These are phyloP conservation scores for Phyllotreta striolata DNA, from an alignment of 2,888 invertebrate species.

Conservation along the genomic window DNA sequence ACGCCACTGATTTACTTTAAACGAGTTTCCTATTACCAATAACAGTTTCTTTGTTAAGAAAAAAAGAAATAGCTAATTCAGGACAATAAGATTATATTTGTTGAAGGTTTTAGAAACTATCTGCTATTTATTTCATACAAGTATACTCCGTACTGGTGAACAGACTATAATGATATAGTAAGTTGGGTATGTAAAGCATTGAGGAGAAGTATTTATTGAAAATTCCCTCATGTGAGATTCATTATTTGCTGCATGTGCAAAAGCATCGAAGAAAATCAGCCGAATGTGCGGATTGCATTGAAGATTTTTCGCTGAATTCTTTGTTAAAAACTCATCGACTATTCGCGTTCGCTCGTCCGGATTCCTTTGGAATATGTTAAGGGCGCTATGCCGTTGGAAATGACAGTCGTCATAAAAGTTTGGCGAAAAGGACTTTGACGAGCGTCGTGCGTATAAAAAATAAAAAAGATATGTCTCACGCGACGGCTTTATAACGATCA, in stretches of 20 bases:
- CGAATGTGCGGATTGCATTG: neutral
- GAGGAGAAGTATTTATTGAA: no score
- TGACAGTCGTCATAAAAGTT: conserved; percentile 3
- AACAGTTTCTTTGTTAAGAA: neutral
- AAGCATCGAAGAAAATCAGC: neutral
- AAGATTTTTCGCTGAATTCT: conserved; percentile 1
- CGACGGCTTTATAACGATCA: conserved; percentile 10
- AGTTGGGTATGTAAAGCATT: no score
- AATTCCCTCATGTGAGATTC: neutral
- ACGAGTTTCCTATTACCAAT: conserved; percentile 9
- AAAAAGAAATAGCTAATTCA: no score
- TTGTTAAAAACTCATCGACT: neutral
- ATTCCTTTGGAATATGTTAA: neutral
- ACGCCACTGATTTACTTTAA: conserved; percentile 1
- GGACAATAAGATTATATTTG: no score
- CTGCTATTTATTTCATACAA: no score
- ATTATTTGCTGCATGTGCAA: neutral
- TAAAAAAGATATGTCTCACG: conserved; percentile 6
- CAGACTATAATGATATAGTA: no score
- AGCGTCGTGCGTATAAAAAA: neutral
- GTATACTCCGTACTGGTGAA: no score
- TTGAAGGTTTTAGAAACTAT: no score
- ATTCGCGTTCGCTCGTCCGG: conserved; percentile 9
- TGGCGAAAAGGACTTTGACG: conserved; percentile 11
- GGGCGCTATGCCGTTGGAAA: neutral